These are phyloP conservation scores for Melanostigma gelatinosum DNA, from an alignment of 2,113 vertebrate genomes.

Conservation along the genomic window DNA sequence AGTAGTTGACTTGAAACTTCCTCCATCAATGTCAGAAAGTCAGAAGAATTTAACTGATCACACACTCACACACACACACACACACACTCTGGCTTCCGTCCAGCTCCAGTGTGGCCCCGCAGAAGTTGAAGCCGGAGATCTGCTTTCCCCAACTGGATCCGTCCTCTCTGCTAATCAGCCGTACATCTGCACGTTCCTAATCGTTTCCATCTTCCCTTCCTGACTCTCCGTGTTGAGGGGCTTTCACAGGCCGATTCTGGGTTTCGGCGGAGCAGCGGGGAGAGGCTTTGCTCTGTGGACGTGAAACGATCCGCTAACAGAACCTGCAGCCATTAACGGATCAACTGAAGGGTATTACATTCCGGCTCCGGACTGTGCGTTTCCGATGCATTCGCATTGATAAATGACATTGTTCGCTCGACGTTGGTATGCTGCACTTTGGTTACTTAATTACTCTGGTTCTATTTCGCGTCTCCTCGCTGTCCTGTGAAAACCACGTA, in stretches of 20 bases:
- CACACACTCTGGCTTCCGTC: background rate
- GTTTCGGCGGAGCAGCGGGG: constrained; percentile 4
- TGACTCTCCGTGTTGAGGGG: constrained; percentile 27
- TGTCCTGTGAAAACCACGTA: background rate
- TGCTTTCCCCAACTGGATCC: constrained; percentile 54
- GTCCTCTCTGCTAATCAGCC: constrained; percentile 56
- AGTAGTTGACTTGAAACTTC: background rate
- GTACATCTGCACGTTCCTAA: constrained; percentile 75
- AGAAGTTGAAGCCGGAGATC: constrained; percentile 44
- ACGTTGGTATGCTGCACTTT: background rate
- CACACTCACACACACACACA: background rate
- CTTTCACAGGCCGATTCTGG: constrained; percentile 29
- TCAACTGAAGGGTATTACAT: constrained; percentile 37
- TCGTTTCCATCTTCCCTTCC: constrained; percentile 87
- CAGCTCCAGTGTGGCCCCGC: constrained; percentile 55
- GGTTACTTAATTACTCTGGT: background rate
- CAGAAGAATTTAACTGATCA: background rate
- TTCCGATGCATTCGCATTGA: background rate
- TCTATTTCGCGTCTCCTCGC: background rate
- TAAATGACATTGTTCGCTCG: background rate
- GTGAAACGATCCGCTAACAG: constrained; percentile 8
- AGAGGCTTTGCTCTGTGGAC: constrained; percentile 29
- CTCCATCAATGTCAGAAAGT: background rate
- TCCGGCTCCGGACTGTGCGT: constrained; percentile 1
- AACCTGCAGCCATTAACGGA: constrained; percentile 52